Percentiles rank a stretch among this genome's conserved stretches.
Conservation (phyloP, 2,797 vertebrate species). For the Dendrocincla tyrannina region DNA sequence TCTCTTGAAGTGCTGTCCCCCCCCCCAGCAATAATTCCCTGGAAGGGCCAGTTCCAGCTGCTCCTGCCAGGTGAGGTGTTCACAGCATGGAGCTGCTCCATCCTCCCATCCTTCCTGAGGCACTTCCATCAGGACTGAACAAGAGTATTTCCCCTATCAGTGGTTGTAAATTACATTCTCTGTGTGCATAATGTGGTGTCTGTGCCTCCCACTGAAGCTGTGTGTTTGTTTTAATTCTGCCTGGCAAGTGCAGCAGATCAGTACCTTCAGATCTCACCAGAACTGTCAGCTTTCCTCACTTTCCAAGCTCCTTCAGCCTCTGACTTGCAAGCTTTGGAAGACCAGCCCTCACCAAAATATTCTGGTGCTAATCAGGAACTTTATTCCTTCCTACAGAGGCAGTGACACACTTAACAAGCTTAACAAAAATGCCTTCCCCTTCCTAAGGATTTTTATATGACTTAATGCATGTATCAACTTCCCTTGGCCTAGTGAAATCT, state of each 20-base stretch:
- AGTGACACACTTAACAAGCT: neutral
- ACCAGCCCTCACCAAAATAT: neutral
- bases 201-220: neutral
- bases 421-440: neutral
- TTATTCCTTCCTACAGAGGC: neutral
- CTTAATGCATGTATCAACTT: neutral
- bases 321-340: neutral
- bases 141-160: neutral
- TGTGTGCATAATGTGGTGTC: neutral
- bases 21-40: neutral
- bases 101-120: neutral
- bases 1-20: neutral
- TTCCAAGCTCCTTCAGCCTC: neutral
- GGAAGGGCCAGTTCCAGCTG: neutral
- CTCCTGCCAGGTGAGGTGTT: neutral
- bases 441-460: neutral
- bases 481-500: neutral
- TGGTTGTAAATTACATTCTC: neutral
- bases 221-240: neutral
- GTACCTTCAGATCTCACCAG: neutral
- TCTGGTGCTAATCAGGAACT: neutral
- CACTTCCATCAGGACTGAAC: neutral
- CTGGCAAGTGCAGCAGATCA: neutral
- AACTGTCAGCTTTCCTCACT: neutral
- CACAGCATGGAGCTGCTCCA: neutral